Percentiles rank a stretch among this genome's conserved stretches.
Evolutionary conservation across 2,888 invertebrate genomes (phyloP).

Genomic region (Operophtera brumata): DNA sequence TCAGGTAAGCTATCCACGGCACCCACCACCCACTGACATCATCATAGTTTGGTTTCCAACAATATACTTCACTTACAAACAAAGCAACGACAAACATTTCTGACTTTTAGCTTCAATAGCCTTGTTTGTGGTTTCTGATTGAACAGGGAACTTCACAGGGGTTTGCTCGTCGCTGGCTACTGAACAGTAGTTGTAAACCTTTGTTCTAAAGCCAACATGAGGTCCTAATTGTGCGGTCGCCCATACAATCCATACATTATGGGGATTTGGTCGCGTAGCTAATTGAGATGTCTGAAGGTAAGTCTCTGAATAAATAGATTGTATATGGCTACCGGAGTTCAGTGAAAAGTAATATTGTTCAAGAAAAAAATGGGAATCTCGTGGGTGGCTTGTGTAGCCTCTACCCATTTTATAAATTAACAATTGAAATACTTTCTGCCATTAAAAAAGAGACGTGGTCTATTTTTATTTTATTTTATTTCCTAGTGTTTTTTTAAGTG

Average conservation of each 20-base stretch:
- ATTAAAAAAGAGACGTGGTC: no score
- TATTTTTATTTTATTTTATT: no score
- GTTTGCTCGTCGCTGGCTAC: constrained; percentile 52
- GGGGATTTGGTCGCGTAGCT: constrained; percentile 47
- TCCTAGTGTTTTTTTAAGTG: no score
- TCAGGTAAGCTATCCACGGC: constrained; percentile 48
- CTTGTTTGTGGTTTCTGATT: constrained; percentile 73
- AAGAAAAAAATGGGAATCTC: constrained; percentile 2
- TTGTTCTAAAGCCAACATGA: constrained; percentile 69
- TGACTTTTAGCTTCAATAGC: constrained; percentile 52
- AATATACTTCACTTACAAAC: constrained; percentile 45
- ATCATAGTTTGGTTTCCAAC: constrained; percentile 72
- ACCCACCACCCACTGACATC: constrained; percentile 69
- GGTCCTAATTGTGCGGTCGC: constrained; percentile 64
- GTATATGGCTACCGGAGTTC: constrained; percentile 20
- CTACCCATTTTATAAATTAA: no score
- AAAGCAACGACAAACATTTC: constrained; percentile 51
- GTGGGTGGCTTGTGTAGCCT: no score
- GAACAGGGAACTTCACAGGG: constrained; percentile 55
- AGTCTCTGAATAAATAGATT: constrained; percentile 23
- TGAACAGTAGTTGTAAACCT: constrained; percentile 59
- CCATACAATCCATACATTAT: constrained; percentile 58
- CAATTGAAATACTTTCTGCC: no score
- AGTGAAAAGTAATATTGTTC: constrained; percentile 14
- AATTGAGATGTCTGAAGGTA: constrained; percentile 46